Conservation (phyloP, 2,888 invertebrate genomes). For the Drosophila falleni region DNA sequence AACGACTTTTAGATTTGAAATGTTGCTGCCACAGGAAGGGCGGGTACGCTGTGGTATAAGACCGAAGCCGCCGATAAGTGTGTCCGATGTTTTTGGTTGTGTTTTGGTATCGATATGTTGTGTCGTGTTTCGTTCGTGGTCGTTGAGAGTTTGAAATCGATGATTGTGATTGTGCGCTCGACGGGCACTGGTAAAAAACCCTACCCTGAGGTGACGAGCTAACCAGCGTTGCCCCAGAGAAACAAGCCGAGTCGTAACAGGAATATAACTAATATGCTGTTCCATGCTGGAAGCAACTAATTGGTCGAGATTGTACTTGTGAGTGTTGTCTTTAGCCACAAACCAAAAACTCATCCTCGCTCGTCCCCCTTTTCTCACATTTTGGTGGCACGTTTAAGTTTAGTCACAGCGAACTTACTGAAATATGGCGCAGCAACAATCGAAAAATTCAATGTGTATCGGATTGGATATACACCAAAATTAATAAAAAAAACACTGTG, state of each 20-base stretch:
- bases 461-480: constrained; percentile 23
- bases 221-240: no score
- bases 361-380: constrained; percentile 20
- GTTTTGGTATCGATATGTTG: no score
- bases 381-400: constrained; percentile 10
- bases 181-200: no score
- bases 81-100: no score
- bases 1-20: no score
- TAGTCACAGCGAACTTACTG: constrained; percentile 13
- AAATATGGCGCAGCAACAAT: constrained; percentile 24
- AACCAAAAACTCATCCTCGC: constrained; percentile 10
- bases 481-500: constrained; percentile 11
- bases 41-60: no score
- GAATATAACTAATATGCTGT: constrained; percentile 8
- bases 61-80: no score
- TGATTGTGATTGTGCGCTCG: no score
- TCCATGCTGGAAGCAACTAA: constrained; percentile 14
- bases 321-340: constrained; percentile 4
- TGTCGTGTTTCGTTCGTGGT: no score
- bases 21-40: no score
- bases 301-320: constrained; percentile 9
- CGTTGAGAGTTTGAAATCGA: no score
- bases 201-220: no score
- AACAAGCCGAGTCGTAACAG: background rate
- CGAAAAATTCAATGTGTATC: constrained; percentile 27